phyloP scores from a whole-genome alignment of 2,888 invertebrate species.

The Acanthococcus lagerstroemiae region DNA sequence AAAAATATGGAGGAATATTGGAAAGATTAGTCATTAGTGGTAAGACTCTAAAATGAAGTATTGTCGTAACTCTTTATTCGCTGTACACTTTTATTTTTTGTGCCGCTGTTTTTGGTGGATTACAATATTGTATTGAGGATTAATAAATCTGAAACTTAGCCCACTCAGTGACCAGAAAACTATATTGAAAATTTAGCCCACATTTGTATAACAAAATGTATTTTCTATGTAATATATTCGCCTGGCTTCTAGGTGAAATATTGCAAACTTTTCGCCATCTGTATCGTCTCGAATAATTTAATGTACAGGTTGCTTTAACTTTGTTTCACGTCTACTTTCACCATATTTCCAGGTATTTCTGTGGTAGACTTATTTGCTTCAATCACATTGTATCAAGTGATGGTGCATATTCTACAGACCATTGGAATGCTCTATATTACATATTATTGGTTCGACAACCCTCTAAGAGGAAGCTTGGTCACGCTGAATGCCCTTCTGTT shows the following conservation, averaged over 20 bases:
- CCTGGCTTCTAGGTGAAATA: no score
- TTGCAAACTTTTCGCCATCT: no score
- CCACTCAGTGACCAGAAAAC: no score
- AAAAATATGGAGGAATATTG: slow-evolving; percentile 38
- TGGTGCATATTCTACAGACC: slow-evolving; percentile 36
- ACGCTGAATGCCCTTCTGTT: slow-evolving; percentile 5
- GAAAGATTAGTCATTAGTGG: slow-evolving; percentile 39
- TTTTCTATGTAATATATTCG: no score
- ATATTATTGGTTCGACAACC: slow-evolving; percentile 31
- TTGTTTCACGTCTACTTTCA: neutral
- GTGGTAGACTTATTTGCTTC: neutral
- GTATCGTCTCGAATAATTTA: neutral
- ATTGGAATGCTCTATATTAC: slow-evolving; percentile 26
- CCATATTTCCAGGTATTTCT: neutral
- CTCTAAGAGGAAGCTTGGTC: neutral
- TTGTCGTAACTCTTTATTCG: no score
- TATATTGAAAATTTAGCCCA: no score
- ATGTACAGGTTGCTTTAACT: neutral
- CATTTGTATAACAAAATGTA: no score
- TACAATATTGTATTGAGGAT: no score
- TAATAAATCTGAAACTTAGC: no score
- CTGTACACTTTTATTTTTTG: no score
- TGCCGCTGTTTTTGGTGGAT: no score
- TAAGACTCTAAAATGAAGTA: slow-evolving; percentile 12
- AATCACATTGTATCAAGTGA: slow-evolving; percentile 31